A percentile compares a stretch with the other conserved stretches of the same genome.
phyloP scores from a whole-genome alignment of 2,113 vertebrate species.

The Protobothrops flavoviridis region DNA sequence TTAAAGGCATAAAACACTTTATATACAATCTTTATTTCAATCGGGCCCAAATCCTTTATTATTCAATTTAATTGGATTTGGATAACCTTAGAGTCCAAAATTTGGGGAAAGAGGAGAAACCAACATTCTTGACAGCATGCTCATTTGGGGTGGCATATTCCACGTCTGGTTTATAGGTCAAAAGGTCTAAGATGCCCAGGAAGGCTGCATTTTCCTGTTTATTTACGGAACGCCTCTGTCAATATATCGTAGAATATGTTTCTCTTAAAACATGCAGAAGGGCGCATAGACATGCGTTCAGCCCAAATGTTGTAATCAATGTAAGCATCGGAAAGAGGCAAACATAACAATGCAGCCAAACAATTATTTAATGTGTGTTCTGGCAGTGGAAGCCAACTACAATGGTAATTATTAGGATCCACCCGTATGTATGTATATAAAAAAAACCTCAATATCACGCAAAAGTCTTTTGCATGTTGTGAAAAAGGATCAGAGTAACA shows the following conservation, averaged over 20 bases:
- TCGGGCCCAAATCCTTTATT: background rate
- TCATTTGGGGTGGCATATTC: background rate
- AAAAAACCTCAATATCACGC: background rate
- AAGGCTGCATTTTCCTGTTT: background rate
- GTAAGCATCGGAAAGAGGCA: background rate
- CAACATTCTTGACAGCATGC: background rate
- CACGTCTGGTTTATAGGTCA: background rate
- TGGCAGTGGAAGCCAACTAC: background rate
- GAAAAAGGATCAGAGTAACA: background rate
- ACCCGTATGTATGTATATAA: fast-evolving
- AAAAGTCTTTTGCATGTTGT: background rate
- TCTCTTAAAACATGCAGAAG: background rate
- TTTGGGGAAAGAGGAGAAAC: background rate
- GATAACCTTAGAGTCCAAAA: background rate
- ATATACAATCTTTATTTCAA: background rate
- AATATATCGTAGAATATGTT: background rate
- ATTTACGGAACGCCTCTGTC: background rate
- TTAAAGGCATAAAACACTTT: background rate
- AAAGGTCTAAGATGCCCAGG: background rate
- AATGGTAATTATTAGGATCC: background rate
- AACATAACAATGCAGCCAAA: background rate
- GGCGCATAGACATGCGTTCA: too few species aligned
- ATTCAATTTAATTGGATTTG: background rate
- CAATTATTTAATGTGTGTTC: background rate
- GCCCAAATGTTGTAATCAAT: background rate